These are phyloP conservation scores for Balaeniceps rex DNA, from an alignment of 2,113 vertebrate genomes.

Conservation along the genomic window DNA sequence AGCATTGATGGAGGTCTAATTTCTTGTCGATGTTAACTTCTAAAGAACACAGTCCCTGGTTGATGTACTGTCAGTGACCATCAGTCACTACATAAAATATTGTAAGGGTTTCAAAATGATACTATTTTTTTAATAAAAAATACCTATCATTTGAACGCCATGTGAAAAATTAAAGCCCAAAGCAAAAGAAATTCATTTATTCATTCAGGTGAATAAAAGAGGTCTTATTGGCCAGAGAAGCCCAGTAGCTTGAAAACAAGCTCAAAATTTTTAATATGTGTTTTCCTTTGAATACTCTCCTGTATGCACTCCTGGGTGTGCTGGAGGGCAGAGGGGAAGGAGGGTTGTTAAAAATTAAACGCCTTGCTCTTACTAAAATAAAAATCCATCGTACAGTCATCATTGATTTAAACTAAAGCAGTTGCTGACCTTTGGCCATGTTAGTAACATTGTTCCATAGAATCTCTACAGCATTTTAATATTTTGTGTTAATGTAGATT, in stretches of 20 bases:
- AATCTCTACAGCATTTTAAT: neutral
- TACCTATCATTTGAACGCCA: neutral
- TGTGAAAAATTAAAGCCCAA: neutral
- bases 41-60: neutral
- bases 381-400: neutral
- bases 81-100: neutral
- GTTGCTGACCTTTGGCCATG: neutral
- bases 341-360: conserved; percentile 8
- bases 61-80: neutral
- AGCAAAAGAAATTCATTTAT: neutral
- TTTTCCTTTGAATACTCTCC: neutral
- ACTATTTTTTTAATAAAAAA: neutral
- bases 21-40: neutral
- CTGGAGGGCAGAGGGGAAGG: neutral
- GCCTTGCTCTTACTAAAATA: neutral
- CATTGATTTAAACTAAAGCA: neutral
- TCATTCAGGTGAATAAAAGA: neutral
- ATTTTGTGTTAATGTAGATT: neutral
- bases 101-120: neutral
- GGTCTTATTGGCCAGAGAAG: neutral
- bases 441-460: neutral
- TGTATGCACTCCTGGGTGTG: neutral
- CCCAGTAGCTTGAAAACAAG: neutral
- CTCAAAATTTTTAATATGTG: neutral
- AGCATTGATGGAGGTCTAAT: neutral